A percentile compares a stretch with the other conserved stretches of the same genome.
Evolutionary conservation across 2,797 vertebrate genomes (phyloP).

Genomic region (Diceros bicornis): DNA sequence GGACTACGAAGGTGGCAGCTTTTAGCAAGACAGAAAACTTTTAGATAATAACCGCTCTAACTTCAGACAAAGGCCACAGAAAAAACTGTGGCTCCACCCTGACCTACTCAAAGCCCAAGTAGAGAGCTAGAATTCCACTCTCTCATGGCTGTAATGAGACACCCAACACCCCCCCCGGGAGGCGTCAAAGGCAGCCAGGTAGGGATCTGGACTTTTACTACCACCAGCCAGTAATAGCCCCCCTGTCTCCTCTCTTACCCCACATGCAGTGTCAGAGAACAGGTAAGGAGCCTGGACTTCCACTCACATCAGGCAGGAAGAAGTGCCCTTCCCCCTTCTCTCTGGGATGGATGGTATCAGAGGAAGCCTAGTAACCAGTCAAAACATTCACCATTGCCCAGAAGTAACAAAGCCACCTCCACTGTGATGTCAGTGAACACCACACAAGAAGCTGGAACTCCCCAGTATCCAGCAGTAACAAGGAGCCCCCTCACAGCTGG

Average conservation of each 20-base stretch:
- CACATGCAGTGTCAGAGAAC: background rate
- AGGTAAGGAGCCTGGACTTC: background rate
- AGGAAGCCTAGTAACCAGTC: background rate
- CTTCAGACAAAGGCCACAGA: background rate
- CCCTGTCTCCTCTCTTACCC: background rate
- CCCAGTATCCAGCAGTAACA: background rate
- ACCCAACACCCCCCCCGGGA: background rate
- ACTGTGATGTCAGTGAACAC: background rate
- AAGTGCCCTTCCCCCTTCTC: background rate
- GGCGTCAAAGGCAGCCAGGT: background rate
- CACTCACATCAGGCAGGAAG: background rate
- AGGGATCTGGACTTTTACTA: background rate
- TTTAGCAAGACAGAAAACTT: constrained; percentile 41
- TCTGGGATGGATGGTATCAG: background rate
- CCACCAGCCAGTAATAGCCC: background rate
- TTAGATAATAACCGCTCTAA: constrained; percentile 40
- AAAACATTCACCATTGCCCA: background rate
- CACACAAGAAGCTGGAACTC: background rate
- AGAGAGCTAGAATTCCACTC: background rate
- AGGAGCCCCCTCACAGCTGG: background rate
- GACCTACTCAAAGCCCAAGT: background rate
- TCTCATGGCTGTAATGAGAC: background rate
- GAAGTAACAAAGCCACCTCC: background rate
- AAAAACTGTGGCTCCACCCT: background rate
- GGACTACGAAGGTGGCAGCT: background rate